These are phyloP conservation scores for Emys orbicularis DNA, from an alignment of 2,797 vertebrate species.

Conservation along the genomic window DNA sequence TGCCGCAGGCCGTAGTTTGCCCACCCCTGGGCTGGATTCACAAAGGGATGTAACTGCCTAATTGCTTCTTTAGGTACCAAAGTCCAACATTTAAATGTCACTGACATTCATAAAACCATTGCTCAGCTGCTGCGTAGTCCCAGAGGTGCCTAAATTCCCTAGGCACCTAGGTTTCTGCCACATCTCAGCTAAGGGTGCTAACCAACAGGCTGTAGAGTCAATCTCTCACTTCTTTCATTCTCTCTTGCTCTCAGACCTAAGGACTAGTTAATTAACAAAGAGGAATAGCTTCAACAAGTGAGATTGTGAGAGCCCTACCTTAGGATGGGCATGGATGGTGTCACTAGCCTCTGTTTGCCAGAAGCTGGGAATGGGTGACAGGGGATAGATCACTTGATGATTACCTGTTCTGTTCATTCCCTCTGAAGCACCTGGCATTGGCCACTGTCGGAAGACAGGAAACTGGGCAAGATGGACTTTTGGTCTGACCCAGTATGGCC, in stretches of 20 bases:
- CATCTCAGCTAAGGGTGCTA: not conserved
- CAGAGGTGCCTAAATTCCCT: not conserved
- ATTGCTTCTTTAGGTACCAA: not conserved
- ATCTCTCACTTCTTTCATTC: not conserved
- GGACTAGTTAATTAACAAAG: not conserved
- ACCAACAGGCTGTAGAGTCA: not conserved
- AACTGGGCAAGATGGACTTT: too few relatives aligned
- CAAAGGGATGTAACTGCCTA: not conserved
- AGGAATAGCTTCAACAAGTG: not conserved
- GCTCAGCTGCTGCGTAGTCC: not conserved
- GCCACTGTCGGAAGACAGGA: too few relatives aligned
- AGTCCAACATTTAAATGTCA: not conserved
- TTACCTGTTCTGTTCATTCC: too few relatives aligned
- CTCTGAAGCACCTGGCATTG: too few relatives aligned
- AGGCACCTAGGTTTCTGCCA: not conserved
- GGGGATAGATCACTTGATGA: too few relatives aligned
- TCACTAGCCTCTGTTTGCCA: too few relatives aligned
- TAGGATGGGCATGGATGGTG: not conserved
- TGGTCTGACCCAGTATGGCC: too few relatives aligned
- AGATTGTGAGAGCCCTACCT: not conserved
- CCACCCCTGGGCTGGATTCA: not conserved
- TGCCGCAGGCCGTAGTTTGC: too few relatives aligned
- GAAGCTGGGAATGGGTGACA: too few relatives aligned
- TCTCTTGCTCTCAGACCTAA: not conserved
- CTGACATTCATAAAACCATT: not conserved